A percentile compares a stretch with the other conserved stretches of the same genome.
phyloP scores from a whole-genome alignment of 2,113 vertebrate genomes.

The Alligator sinensis region DNA sequence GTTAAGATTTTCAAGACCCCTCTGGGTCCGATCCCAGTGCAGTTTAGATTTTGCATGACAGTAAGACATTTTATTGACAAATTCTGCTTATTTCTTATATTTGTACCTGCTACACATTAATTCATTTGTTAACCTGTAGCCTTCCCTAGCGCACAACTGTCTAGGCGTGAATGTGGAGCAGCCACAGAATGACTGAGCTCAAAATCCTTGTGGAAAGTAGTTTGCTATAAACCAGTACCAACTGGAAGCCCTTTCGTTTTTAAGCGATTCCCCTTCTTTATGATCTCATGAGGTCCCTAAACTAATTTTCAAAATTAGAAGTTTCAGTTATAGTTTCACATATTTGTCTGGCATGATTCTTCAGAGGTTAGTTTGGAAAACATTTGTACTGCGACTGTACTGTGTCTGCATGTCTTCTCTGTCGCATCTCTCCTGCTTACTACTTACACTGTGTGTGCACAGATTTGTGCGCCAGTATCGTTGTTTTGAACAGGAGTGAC shows the following conservation, averaged over 20 bases:
- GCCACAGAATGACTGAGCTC: background rate
- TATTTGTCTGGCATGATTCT: background rate
- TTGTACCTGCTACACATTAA: background rate
- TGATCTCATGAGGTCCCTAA: no score
- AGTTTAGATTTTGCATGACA: background rate
- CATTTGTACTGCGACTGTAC: background rate
- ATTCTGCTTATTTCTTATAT: background rate
- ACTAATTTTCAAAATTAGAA: background rate
- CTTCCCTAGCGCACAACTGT: fast-evolving
- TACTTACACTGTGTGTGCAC: background rate
- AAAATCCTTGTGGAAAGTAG: background rate
- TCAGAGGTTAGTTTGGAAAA: background rate
- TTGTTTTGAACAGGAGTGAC: background rate
- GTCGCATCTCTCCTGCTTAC: background rate
- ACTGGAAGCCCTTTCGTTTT: background rate
- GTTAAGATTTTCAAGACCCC: background rate
- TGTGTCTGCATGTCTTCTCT: background rate
- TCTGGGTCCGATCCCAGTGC: background rate
- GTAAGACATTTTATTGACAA: background rate
- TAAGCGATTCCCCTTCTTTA: background rate
- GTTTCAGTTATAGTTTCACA: background rate
- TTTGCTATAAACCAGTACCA: background rate
- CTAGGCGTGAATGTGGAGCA: background rate
- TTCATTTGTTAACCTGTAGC: fast-evolving
- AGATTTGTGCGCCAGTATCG: background rate